Evolutionary conservation across 2,888 invertebrate genomes (phyloP).

Genomic region (Cantharis rustica): DNA sequence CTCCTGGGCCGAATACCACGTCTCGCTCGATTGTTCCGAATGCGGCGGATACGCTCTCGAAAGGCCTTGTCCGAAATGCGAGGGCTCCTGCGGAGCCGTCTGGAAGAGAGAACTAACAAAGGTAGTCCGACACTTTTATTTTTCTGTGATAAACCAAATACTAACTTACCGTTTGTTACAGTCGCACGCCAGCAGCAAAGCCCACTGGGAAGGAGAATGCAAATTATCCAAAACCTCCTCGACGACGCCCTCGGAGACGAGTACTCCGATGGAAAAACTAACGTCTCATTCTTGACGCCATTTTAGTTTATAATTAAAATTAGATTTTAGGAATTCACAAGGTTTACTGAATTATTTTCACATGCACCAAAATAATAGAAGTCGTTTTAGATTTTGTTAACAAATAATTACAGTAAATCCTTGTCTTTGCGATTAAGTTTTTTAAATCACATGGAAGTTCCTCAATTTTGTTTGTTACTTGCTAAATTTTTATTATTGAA

Average conservation of each 20-base stretch:
- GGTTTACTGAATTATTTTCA: neutral
- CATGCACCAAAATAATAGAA: neutral
- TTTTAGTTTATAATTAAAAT: slow-evolving; percentile 48
- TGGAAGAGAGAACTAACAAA: slow-evolving; percentile 80
- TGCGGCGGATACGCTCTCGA: slow-evolving; percentile 79
- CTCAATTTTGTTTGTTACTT: neutral
- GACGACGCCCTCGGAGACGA: slow-evolving; percentile 46
- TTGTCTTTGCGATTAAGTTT: neutral
- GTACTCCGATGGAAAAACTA: slow-evolving; percentile 60
- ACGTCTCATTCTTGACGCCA: slow-evolving; percentile 60
- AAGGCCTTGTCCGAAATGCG: slow-evolving; percentile 77
- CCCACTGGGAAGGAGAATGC: slow-evolving; percentile 74
- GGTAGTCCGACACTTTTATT: slow-evolving; percentile 60
- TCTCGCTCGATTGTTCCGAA: slow-evolving; percentile 76
- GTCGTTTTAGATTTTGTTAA: neutral
- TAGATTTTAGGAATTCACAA: neutral
- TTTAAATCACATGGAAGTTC: neutral
- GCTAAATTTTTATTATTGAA: neutral
- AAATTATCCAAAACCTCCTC: slow-evolving; percentile 35
- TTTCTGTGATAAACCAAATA: neutral
- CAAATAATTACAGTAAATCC: neutral
- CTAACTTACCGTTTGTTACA: slow-evolving; percentile 52
- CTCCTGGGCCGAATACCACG: slow-evolving; percentile 78
- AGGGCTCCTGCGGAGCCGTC: slow-evolving; percentile 70
- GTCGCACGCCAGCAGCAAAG: slow-evolving; percentile 74